Evolutionary conservation across 2,113 vertebrate species (phyloP).

Genomic region (Lasiurus cinereus): DNA sequence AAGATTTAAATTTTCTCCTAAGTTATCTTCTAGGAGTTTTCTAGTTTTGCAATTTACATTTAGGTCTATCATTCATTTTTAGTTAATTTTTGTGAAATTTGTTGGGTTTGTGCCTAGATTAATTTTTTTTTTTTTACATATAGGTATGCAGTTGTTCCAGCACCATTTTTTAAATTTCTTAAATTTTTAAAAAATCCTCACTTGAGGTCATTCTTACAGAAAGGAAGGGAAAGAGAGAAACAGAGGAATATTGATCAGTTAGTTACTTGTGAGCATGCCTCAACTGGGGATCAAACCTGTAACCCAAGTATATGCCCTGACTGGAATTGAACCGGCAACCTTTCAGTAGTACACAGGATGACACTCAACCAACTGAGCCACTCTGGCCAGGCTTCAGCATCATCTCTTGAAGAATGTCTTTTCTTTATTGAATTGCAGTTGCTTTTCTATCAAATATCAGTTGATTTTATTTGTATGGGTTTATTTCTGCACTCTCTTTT

Average conservation of each 20-base stretch:
- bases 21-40: not conserved
- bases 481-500: not conserved
- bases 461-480: not conserved
- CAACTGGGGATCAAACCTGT: no score
- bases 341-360: no score
- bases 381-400: no score
- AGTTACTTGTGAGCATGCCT: no score
- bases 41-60: slow-evolving; percentile 1
- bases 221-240: no score
- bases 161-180: not conserved
- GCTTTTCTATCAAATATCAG: not conserved
- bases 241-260: no score
- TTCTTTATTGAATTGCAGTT: not conserved
- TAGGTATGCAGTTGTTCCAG: not conserved
- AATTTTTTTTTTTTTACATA: not conserved
- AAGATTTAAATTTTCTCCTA: not conserved
- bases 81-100: not conserved
- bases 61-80: not conserved
- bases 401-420: not conserved
- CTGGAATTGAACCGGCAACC: no score
- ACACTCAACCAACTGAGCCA: no score
- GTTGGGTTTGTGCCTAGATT: not conserved
- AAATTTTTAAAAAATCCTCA: no score
- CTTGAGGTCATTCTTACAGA: no score
- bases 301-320: no score